Evolutionary conservation across 2,113 vertebrate species (phyloP), one percentile per base, ranked within the genome.

Genomic region (Callipepla squamata): DNA sequence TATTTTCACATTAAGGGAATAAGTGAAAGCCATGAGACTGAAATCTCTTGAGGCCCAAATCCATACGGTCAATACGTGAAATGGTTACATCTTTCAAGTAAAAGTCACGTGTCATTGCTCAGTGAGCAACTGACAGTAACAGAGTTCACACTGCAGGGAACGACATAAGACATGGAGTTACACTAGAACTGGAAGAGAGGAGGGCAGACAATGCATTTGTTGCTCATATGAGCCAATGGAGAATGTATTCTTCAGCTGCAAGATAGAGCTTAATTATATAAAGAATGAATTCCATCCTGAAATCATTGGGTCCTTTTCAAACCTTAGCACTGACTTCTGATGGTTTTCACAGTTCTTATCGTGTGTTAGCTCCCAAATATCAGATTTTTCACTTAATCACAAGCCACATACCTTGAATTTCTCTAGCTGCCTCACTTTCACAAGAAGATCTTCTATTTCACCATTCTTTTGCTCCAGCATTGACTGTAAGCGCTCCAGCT

Each of bases 401-500:
- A 40, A 51, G 7, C 11, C 3, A 93, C 88, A 70, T 96, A 99
- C 99, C 98, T 98, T 98, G 92, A 97, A 96, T 96, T 98, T 99
- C 96, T 99, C 98, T 86, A 99, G 96, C 44, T 98, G 97, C 59
- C 97, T 98, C 72, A 99, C 97, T 97, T 99, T 99, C 19, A 97
- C 93, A 80, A 99, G 97, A 13, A 99, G 98, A 69, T 98, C 97
- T 92, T 99, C 98, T 89, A 99, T 98, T 96, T 99, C 99, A 58
- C 96, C 98, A 79, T 99, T 99, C 77, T 99, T 99, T 89, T 99
- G 98, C 3, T 97, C 98, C 28, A 99, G 89, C 98, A 99, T 99
- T 1, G 97, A 98, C 93, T 99, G 98, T 30, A 99, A 97, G 16
- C 99, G 98, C 91, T 99, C 99, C 91, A 99, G 94, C 94, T 99